Evolutionary conservation across 2,888 invertebrate genomes (phyloP), one percentile per base, ranked within the genome.

Genomic region (Prosopocoilus inquinatus): DNA sequence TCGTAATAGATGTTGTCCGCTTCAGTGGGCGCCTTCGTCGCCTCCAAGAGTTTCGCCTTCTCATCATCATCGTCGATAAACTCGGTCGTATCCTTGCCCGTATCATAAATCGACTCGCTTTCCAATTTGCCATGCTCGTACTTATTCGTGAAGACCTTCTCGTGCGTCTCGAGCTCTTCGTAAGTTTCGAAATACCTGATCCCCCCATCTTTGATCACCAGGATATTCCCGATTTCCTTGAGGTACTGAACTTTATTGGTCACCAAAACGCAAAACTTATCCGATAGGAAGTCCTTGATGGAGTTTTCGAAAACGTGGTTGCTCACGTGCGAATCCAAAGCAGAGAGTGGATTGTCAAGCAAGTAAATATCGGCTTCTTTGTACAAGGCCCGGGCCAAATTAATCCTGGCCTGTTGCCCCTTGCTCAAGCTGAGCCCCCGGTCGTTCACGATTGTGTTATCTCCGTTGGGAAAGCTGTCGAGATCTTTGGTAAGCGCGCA

Each of bases 381-480:
- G 69, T 91, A 91, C 44, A 91, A 77, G 1, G 89, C 85, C 68
- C 91, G 80, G 0, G 89, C 90, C 46, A 94, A 78, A 73, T 89
- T 90, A 32, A 94, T 84, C 60, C 93, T 80, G 1, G 91, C 90
- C 72, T 86, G 85, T 76, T 93, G 93, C 8, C 92, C 92, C n/a
- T 91, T 91, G 36, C 90, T 91, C 9, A 94, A 76, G 20, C 88
- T 86, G 0, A 88, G 83, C 5, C 93, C 93, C 47, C 89, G 81
- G 67, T 94, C 92, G 3, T 91, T 91, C 1, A 93, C 88, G 50
- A 89, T 74, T 0, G 90, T 90, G 64, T 82, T 76, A 70, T 93
- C 93, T 9, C 89, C 89, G 58, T 85, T 81, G 0, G 88, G 85
- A 63, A 92, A 82, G 60, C 86, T 82, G 56, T 83, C 80, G 63